phyloP scores from a whole-genome alignment of 2,888 invertebrate species.

The Holacanthella duospinosa region DNA sequence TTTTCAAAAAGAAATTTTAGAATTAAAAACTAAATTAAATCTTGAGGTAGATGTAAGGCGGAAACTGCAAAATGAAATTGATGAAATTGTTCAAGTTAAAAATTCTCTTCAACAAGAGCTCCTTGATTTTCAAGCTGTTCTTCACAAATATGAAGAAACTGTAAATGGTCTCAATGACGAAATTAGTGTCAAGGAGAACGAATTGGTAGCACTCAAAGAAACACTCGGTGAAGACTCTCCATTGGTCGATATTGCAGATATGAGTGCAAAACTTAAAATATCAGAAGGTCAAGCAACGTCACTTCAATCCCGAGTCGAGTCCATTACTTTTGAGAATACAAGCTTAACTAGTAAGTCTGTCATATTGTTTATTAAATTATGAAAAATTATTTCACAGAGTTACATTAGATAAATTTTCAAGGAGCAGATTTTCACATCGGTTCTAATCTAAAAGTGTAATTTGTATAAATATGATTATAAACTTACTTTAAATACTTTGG shows the following conservation, averaged over 20 bases:
- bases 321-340: conserved; percentile 27
- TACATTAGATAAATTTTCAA: no score
- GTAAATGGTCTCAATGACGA: conserved; percentile 28
- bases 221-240: conserved; percentile 36
- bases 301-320: conserved; percentile 26
- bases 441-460: no score
- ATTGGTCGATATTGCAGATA: conserved; percentile 34
- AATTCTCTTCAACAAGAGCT: conserved; percentile 7
- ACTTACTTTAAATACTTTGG: no score
- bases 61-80: not conserved
- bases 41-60: conserved; percentile 22
- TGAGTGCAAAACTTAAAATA: conserved; percentile 26
- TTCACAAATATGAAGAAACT: conserved; percentile 33
- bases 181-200: conserved; percentile 32
- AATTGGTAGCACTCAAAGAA: conserved; percentile 30
- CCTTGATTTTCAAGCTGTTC: conserved; percentile 24
- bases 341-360: conserved; percentile 24
- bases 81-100: not conserved
- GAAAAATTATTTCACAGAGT: no score
- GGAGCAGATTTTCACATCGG: no score
- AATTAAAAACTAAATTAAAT: conserved; percentile 22
- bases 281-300: conserved; percentile 25
- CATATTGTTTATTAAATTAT: no score
- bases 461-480: no score
- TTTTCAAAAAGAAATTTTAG: conserved; percentile 23